These are phyloP conservation scores for Lepus townsendii DNA, from an alignment of 2,797 vertebrate genomes.

Conservation along the genomic window DNA sequence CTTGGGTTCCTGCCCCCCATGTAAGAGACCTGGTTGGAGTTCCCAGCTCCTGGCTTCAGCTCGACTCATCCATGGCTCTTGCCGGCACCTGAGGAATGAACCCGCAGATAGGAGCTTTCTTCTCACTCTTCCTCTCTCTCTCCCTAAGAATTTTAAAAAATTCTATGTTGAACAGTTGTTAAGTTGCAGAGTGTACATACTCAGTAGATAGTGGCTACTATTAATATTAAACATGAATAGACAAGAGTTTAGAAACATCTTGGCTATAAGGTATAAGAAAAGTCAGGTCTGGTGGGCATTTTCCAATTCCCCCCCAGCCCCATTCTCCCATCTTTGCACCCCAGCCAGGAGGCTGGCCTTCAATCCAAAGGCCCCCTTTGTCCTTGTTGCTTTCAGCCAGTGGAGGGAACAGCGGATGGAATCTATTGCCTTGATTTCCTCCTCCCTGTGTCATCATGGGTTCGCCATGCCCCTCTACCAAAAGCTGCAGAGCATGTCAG, in stretches of 20 bases:
- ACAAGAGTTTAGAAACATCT: background rate
- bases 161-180: too few relatives aligned
- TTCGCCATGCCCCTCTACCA: background rate
- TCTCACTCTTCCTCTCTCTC: too few relatives aligned
- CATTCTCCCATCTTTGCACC: background rate
- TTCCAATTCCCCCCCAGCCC: background rate
- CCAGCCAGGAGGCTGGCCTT: background rate
- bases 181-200: too few relatives aligned
- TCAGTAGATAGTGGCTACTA: background rate
- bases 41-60: too few relatives aligned
- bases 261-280: background rate
- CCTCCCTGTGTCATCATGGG: background rate
- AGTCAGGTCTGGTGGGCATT: background rate
- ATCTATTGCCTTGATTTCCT: background rate
- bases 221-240: background rate
- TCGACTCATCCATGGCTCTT: too few relatives aligned
- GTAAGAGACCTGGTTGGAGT: too few relatives aligned
- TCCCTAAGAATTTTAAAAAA: too few relatives aligned
- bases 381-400: background rate
- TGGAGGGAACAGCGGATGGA: background rate
- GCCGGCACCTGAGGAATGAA: too few relatives aligned
- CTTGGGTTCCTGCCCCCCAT: too few relatives aligned
- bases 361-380: accelerated
- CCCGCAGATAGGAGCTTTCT: too few relatives aligned
- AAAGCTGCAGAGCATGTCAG: background rate